Conservation (phyloP, 1,140 invertebrate genomes). For the Panulirus ornatus region DNA sequence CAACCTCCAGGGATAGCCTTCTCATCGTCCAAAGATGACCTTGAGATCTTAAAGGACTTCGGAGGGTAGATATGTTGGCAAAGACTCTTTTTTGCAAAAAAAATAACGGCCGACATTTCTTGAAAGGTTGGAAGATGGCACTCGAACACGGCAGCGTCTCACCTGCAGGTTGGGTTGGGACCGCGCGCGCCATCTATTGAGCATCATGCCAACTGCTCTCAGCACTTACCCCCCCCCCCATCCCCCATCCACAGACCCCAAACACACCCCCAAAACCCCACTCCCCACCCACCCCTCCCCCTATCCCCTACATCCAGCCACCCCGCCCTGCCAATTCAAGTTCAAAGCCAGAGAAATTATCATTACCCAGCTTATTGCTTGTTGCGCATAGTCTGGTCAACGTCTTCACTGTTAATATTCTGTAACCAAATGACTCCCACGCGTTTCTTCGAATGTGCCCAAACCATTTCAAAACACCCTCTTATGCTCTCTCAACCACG, state of each 20-base stretch:
- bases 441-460: too few relatives aligned
- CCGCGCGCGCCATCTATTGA: conserved; percentile 46
- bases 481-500: too few relatives aligned
- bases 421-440: too few relatives aligned
- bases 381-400: background rate
- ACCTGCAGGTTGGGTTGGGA: background rate
- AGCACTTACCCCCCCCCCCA: background rate
- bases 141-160: conserved; percentile 23
- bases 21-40: background rate
- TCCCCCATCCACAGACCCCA: too few relatives aligned
- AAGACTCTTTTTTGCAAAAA: background rate
- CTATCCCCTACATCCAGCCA: too few relatives aligned
- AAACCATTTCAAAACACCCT: too few relatives aligned
- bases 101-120: background rate
- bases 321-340: conserved; percentile 19
- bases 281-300: too few relatives aligned
- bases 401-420: too few relatives aligned
- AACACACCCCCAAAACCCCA: too few relatives aligned
- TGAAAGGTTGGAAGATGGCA: background rate
- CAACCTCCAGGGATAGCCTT: background rate
- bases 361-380: conserved; percentile 42
- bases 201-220: background rate
- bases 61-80: background rate
- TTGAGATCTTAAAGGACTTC: background rate
- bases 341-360: conserved; percentile 53